These are phyloP conservation scores for Lepas anatifera DNA, from an alignment of 2,888 invertebrate genomes.

Conservation along the genomic window DNA sequence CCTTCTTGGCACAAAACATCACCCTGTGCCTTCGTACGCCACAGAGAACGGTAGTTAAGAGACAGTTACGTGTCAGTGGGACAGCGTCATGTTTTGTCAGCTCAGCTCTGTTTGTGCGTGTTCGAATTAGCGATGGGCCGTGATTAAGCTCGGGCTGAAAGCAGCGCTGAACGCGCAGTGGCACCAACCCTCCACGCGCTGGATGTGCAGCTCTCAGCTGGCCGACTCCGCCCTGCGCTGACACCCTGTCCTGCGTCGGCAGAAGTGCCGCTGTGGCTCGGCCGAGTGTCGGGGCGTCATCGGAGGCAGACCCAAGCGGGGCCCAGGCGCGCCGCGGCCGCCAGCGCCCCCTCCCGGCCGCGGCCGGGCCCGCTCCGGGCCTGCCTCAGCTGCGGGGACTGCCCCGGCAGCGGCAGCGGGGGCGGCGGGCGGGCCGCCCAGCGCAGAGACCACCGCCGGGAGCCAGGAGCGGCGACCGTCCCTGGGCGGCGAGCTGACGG, in stretches of 20 bases:
- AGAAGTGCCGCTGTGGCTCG: conserved; percentile 84
- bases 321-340: conserved; percentile 42
- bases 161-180: no score
- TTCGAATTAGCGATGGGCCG: no score
- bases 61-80: no score
- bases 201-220: no score
- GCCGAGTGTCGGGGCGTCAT: conserved; percentile 85
- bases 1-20: no score
- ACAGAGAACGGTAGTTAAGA: no score
- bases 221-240: background rate
- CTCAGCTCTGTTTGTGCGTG: no score
- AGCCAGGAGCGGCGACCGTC: conserved; percentile 23
- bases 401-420: conserved; percentile 31
- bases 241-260: conserved; percentile 28
- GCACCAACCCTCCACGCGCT: no score
- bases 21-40: no score
- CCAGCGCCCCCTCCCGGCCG: background rate
- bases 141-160: no score
- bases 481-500: conserved; percentile 15
- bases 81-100: no score
- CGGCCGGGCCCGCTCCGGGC: background rate
- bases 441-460: conserved; percentile 30
- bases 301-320: conserved; percentile 57
- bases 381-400: background rate
- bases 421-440: conserved; percentile 27